A percentile compares a stretch with the other conserved stretches of the same genome.
These are phyloP conservation scores for Drosophila neonasuta DNA, from an alignment of 2,888 invertebrate genomes.

Conservation along the genomic window DNA sequence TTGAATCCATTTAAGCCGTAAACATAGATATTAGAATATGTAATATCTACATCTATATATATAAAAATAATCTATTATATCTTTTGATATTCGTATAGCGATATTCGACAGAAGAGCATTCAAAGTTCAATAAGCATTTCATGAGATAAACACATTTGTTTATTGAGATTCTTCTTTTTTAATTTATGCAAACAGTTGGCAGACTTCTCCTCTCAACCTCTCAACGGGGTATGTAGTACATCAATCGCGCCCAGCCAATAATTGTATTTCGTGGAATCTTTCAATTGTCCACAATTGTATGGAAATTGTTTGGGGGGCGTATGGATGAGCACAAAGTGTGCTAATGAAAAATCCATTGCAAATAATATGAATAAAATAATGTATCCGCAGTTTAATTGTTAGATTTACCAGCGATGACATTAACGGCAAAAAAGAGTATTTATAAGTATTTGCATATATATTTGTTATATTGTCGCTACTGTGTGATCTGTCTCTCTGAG, in stretches of 20 bases:
- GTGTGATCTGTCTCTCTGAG: constrained; percentile 65
- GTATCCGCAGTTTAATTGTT: constrained; percentile 45
- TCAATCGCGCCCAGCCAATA: constrained; percentile 50
- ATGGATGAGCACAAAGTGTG: constrained; percentile 2
- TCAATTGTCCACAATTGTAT: constrained; percentile 31
- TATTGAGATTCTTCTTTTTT: not conserved
- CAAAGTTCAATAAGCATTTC: not conserved
- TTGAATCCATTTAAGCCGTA: not conserved
- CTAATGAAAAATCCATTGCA: constrained; percentile 53
- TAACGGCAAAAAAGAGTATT: constrained; percentile 36
- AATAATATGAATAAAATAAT: constrained; percentile 42
- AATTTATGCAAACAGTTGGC: constrained; percentile 42
- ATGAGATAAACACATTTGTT: constrained; percentile 29
- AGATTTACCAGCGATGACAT: constrained; percentile 34
- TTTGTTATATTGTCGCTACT: constrained; percentile 28
- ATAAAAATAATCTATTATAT: no score
- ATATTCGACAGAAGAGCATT: not conserved
- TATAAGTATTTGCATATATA: constrained; percentile 16
- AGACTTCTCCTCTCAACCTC: not conserved
- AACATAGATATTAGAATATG: no score
- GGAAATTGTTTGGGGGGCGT: constrained; percentile 32
- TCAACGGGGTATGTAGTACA: constrained; percentile 41
- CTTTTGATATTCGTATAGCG: no score
- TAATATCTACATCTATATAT: no score
- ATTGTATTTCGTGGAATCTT: constrained; percentile 38